A percentile compares a stretch with the other conserved stretches of the same genome.
These are phyloP conservation scores for Sander vitreus DNA, from an alignment of 2,113 vertebrate species.

Conservation along the genomic window DNA sequence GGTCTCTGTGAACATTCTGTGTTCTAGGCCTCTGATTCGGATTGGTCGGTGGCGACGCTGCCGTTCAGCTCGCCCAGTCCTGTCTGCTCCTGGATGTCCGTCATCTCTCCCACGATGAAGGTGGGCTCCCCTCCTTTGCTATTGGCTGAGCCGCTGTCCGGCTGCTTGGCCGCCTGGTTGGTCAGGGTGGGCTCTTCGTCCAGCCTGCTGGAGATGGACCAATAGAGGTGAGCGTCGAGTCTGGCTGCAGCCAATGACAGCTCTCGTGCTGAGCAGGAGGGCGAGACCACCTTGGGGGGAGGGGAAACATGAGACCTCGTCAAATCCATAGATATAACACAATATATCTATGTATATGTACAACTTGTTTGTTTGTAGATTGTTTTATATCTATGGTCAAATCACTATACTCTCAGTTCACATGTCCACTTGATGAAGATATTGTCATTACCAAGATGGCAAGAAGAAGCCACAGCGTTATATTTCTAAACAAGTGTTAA, in stretches of 20 bases:
- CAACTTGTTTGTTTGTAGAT: too few species aligned
- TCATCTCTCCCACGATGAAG: slow-evolving; percentile 82
- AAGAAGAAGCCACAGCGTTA: neutral
- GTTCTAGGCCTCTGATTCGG: slow-evolving; percentile 87
- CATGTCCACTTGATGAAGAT: neutral
- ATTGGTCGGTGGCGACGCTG: slow-evolving; percentile 85
- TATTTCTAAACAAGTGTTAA: too few species aligned
- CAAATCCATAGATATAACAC: too few species aligned
- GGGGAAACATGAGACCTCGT: neutral
- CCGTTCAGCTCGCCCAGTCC: slow-evolving; percentile 88
- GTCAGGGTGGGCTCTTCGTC: slow-evolving; percentile 87
- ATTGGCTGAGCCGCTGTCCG: slow-evolving; percentile 72
- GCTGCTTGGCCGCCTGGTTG: slow-evolving; percentile 68
- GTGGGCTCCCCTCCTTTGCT: slow-evolving; percentile 75
- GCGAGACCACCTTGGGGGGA: slow-evolving; percentile 89
- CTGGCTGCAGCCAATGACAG: slow-evolving; percentile 88
- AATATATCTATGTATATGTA: too few species aligned
- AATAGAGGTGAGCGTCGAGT: slow-evolving; percentile 94
- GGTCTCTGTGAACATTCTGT: slow-evolving; percentile 70
- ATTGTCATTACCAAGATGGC: neutral
- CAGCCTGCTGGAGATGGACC: slow-evolving; percentile 95
- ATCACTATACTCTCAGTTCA: neutral
- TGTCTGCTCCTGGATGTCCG: slow-evolving; percentile 80
- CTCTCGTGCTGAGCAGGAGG: slow-evolving; percentile 91
- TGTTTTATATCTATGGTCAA: too few species aligned